phyloP scores from a whole-genome alignment of 2,888 invertebrate species.

The Tortrix viridana region DNA sequence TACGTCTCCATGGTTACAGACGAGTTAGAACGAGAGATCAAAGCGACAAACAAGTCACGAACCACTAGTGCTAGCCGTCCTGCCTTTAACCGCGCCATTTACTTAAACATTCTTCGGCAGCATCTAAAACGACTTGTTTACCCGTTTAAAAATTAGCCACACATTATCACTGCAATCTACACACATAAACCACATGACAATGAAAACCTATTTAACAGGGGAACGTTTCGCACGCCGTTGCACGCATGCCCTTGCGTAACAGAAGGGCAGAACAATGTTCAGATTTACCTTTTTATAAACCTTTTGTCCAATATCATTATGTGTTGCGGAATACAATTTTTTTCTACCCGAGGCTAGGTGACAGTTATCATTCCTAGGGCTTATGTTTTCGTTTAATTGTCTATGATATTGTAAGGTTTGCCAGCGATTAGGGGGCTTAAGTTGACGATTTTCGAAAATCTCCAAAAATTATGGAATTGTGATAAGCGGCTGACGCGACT shows the following conservation, averaged over 20 bases:
- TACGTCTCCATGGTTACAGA: too few relatives aligned
- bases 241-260: conserved; percentile 35
- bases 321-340: conserved; percentile 33
- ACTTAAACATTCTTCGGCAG: not conserved
- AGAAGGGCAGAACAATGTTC: conserved; percentile 37
- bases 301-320: conserved; percentile 39
- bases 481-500: too few relatives aligned
- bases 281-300: conserved; percentile 31
- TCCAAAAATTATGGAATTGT: too few relatives aligned
- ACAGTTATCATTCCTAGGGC: not conserved
- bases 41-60: too few relatives aligned
- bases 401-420: not conserved
- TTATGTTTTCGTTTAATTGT: not conserved
- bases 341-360: conserved; percentile 13
- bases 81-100: too few relatives aligned
- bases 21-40: too few relatives aligned
- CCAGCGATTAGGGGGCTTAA: too few relatives aligned
- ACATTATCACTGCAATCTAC: conserved; percentile 33
- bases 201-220: conserved; percentile 34
- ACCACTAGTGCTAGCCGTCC: too few relatives aligned
- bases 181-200: conserved; percentile 32
- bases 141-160: conserved; percentile 14
- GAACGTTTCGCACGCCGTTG: conserved; percentile 36
- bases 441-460: too few relatives aligned
- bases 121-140: not conserved